These are phyloP conservation scores for Limnephilus rhombicus DNA, from an alignment of 2,888 invertebrate genomes.

Conservation along the genomic window DNA sequence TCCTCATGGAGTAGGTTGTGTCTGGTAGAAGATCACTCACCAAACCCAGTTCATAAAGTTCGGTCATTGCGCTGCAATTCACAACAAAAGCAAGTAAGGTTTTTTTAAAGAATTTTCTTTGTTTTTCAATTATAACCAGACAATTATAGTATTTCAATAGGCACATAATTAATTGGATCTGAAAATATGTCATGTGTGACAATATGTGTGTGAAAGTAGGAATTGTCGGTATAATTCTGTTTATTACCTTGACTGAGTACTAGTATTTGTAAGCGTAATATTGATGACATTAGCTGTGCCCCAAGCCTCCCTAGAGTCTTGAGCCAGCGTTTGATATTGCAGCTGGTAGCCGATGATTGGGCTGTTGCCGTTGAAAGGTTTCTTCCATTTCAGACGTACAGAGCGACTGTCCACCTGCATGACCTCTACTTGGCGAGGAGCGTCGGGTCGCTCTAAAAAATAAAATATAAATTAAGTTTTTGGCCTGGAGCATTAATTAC, in stretches of 20 bases:
- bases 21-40: slow-evolving; percentile 79
- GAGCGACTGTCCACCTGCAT: slow-evolving; percentile 82
- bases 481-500: too few relatives aligned
- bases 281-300: slow-evolving; percentile 79
- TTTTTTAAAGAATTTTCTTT: too few relatives aligned
- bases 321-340: slow-evolving; percentile 82
- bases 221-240: neutral
- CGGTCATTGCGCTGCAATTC: slow-evolving; percentile 51
- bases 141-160: too few relatives aligned
- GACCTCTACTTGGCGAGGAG: slow-evolving; percentile 82
- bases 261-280: slow-evolving; percentile 73
- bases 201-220: neutral
- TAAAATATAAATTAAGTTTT: neutral
- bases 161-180: too few relatives aligned
- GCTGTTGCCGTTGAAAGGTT: slow-evolving; percentile 88
- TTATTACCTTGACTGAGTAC: slow-evolving; percentile 48
- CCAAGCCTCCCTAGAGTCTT: slow-evolving; percentile 78
- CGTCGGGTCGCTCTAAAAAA: slow-evolving; percentile 84
- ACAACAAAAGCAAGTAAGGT: neutral
- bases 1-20: slow-evolving; percentile 83
- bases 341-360: slow-evolving; percentile 88
- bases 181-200: too few relatives aligned
- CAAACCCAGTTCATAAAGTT: slow-evolving; percentile 62
- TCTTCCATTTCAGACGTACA: slow-evolving; percentile 81
- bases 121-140: too few relatives aligned